These are phyloP conservation scores for Papilio glaucus DNA, from an alignment of 1,140 invertebrate genomes.

Conservation along the genomic window DNA sequence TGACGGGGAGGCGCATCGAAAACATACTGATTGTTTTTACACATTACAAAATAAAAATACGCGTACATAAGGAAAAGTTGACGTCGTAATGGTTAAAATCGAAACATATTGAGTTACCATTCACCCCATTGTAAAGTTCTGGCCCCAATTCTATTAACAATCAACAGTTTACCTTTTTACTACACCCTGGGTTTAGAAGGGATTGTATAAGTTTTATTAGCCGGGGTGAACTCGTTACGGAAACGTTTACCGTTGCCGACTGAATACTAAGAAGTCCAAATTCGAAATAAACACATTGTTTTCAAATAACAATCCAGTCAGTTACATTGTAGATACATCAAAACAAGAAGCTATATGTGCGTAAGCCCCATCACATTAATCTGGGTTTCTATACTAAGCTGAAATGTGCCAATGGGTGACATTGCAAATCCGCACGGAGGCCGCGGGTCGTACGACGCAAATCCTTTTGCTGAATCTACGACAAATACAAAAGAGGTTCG, in stretches of 20 bases:
- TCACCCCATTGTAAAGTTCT: constrained; percentile 70
- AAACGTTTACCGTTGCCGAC: constrained; percentile 25
- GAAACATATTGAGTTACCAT: constrained; percentile 69
- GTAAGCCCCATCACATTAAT: constrained; percentile 62
- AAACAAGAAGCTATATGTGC: constrained; percentile 1
- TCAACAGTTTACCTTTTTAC: constrained; percentile 57
- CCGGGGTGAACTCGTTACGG: constrained; percentile 39
- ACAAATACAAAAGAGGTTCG: constrained; percentile 56
- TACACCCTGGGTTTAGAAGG: constrained; percentile 47
- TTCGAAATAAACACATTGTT: background rate
- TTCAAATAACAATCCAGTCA: constrained; percentile 1
- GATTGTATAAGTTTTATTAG: constrained; percentile 38
- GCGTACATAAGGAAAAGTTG: background rate
- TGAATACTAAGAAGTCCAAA: constrained; percentile 2
- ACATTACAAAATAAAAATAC: background rate
- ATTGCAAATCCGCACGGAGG: constrained; percentile 66
- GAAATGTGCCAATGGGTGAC: constrained; percentile 74
- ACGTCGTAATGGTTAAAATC: constrained; percentile 62
- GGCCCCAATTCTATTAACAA: constrained; percentile 70
- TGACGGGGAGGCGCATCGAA: background rate
- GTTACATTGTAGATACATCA: background rate
- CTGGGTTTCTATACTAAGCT: constrained; percentile 74
- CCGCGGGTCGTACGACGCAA: constrained; percentile 57
- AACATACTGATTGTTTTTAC: constrained; percentile 12
- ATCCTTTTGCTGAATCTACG: constrained; percentile 66